Evolutionary conservation across 37 sponge, comb jelly and placozoan species (phyloP), one percentile per base, ranked within the genome.

Genomic region (Mnemiopsis leidyi): DNA sequence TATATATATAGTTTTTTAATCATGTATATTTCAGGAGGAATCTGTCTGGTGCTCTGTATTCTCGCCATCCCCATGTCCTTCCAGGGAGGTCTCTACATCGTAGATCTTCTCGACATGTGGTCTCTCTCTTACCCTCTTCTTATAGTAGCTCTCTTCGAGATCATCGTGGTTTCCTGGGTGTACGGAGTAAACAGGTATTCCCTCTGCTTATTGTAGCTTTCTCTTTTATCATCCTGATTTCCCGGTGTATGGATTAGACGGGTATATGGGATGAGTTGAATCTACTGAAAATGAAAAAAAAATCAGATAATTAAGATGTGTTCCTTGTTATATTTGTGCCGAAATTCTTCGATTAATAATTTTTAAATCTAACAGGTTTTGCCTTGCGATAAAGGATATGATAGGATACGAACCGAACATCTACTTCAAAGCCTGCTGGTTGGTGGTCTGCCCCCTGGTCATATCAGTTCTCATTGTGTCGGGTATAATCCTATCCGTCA

Each of bases 41-140:
- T 98, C 0, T 98, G 99, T 90, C 35, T 93, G 5, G 21, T 93
- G 0, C 68, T 95, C 69, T 95, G 96, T 37, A 0, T 95, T n/a
- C 88, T 95, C 36, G 97, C 96, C 61, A 61, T 98, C 32, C 93
- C 95, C 0, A 97, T 97, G 93, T 88, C 95, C 25, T 92, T 97
- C 26, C 96, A 97, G 34, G 95, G 95, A 68, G 99, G 99, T 16
- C 75, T 95, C 68, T 98, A 98, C 95, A 93, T 96, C 69, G 95
- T 98, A 32, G 92, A 95, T 83, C 92, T 98, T 77, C 92, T 96
- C 39, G 97, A 98, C 92, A 96, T 95, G 94, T 97, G 94, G 93
- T 95, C 95, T 32, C 94, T 92, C 36, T 95, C 96, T 31, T 69
- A 95, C 36, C 96, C 99, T 30, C 93, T 98, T 23, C 94, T 98